These are phyloP conservation scores for Gymnosoma rotundatum DNA, from an alignment of 2,888 invertebrate genomes.

Conservation along the genomic window DNA sequence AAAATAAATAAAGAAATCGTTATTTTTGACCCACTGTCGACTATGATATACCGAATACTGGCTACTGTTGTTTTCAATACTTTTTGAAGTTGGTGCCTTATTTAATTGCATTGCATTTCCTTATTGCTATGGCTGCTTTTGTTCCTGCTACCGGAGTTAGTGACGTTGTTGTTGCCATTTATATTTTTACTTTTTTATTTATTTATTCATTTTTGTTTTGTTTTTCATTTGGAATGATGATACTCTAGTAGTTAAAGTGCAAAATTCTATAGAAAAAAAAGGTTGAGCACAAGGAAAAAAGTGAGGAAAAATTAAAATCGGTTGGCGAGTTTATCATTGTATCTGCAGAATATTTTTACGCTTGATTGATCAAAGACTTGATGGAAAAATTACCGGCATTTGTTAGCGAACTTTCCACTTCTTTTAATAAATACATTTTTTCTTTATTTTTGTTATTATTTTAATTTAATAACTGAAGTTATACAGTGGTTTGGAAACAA, in stretches of 20 bases:
- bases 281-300: constrained; percentile 9
- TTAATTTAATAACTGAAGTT: constrained; percentile 36
- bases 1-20: background rate
- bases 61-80: constrained; percentile 27
- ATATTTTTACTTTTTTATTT: constrained; percentile 17
- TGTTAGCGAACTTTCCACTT: constrained; percentile 56
- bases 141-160: constrained; percentile 7
- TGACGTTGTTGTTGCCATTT: constrained; percentile 11
- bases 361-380: constrained; percentile 72
- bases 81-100: constrained; percentile 46
- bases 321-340: constrained; percentile 46
- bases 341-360: constrained; percentile 67
- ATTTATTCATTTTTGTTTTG: background rate
- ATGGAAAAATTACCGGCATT: constrained; percentile 65
- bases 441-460: constrained; percentile 14
- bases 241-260: constrained; percentile 50
- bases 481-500: constrained; percentile 27
- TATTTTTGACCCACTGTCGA: constrained; percentile 29
- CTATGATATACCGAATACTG: background rate
- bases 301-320: constrained; percentile 38
- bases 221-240: constrained; percentile 28
- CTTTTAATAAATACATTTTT: constrained; percentile 37
- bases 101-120: constrained; percentile 63
- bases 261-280: constrained; percentile 17
- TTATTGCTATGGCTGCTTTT: background rate